Evolutionary conservation across 2,888 invertebrate genomes (phyloP), one percentile per base, ranked within the genome.

Genomic region (Clusia tigrina): DNA sequence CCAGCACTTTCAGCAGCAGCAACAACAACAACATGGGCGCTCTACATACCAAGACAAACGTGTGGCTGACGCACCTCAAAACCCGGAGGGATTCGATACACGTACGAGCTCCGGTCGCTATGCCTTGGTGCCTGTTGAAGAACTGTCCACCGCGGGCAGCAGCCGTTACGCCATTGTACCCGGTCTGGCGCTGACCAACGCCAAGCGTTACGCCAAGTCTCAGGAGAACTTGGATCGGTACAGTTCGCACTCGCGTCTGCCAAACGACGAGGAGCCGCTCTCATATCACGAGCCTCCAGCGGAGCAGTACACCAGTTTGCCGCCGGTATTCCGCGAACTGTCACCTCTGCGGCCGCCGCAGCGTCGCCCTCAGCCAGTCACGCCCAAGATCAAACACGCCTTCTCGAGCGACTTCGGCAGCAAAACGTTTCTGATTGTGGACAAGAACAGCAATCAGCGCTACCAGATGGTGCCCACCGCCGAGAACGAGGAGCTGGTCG

Each of bases 391-490:
- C 55, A 83, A 84, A 62, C 78, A 82, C 24, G 83, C 83, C 9
- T 84, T 84, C 63, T 83, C 83, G n/a, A 83, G 82, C 52, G 84
- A 84, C 60, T 84, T 83, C 60, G 81, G 83, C 18, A 83, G 81
- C 65, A 84, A 83, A 63, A 76, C 83, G 0, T 82, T 83, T 46
- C 71, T 84, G 1, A 72, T 84, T 64, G 87, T 89, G 0, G 88
- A 89, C 58, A 78, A 88, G 84, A 83, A 83, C 37, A 84, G 76
- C 85, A 84, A 80, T 83, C 77, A 89, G 84, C 76, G 89, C 82
- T 85, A 89, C 84, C 83, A 89, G 81, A 88, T 90, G 6, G 89
- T 89, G 65, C 89, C 89, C 37, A 87, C 88, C 0, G 89, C 89
- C 15, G 89, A 89, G 17, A 88, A 88, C 71, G 84, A 84, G 64